These are phyloP conservation scores for Abscondita cerata DNA, from an alignment of 2,888 invertebrate genomes.

Conservation along the genomic window DNA sequence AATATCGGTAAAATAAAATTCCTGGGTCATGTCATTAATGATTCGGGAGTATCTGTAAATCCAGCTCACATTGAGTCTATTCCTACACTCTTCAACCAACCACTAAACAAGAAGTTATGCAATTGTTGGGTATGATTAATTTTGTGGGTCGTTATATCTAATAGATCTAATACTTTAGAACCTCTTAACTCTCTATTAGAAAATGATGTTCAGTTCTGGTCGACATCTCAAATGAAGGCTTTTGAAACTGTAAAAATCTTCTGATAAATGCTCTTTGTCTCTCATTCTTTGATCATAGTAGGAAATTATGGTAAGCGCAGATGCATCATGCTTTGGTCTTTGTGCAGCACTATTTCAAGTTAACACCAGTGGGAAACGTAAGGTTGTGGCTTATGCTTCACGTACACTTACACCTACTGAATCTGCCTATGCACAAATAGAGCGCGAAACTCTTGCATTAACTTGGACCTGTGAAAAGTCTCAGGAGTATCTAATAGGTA, in stretches of 20 bases:
- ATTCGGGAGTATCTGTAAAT: slow-evolving; percentile 28
- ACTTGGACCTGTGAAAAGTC: too few relatives aligned
- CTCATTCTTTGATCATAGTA: background rate
- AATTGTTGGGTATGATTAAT: slow-evolving; percentile 5
- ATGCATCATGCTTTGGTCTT: slow-evolving; percentile 1
- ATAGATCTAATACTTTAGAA: background rate
- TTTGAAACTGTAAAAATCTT: background rate
- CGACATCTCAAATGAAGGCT: background rate
- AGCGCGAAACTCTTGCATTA: too few relatives aligned
- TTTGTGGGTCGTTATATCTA: background rate
- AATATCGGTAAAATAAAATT: background rate
- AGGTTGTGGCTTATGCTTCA: background rate
- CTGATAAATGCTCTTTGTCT: background rate
- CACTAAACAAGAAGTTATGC: background rate
- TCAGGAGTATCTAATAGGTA: too few relatives aligned
- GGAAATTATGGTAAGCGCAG: background rate
- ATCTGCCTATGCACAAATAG: too few relatives aligned
- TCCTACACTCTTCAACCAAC: background rate
- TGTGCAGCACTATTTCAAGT: background rate
- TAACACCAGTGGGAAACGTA: slow-evolving; percentile 22
- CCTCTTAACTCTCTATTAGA: background rate
- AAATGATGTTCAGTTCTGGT: background rate
- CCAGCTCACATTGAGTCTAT: background rate
- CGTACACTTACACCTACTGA: background rate
- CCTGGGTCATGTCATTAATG: background rate